Percentiles rank a stretch among this genome's conserved stretches.
These are phyloP conservation scores for Latrodectus geometricus DNA, from an alignment of 1,140 invertebrate species.

Conservation along the genomic window DNA sequence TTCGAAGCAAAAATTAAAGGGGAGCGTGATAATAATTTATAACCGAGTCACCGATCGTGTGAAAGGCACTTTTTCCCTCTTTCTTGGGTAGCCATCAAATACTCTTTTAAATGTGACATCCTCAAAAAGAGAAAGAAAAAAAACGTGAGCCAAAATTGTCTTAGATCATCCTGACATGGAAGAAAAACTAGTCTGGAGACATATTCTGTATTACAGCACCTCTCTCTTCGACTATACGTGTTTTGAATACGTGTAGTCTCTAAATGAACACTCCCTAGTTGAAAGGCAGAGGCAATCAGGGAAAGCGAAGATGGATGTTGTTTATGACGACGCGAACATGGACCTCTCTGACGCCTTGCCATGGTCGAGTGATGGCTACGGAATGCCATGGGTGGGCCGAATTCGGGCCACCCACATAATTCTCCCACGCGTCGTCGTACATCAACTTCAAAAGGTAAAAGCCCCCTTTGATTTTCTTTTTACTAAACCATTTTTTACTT, in stretches of 20 bases:
- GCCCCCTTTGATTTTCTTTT: background rate
- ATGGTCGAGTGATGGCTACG: slow-evolving; percentile 1
- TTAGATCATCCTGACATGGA: background rate
- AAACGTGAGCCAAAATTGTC: background rate
- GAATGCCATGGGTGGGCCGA: slow-evolving; percentile 35
- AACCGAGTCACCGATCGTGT: background rate
- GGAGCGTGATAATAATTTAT: background rate
- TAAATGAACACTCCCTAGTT: slow-evolving; percentile 42
- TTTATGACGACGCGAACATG: slow-evolving; percentile 50
- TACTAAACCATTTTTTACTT: background rate
- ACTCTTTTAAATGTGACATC: background rate
- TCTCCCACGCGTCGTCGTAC: slow-evolving; percentile 45
- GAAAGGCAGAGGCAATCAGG: slow-evolving; percentile 13
- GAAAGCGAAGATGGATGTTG: slow-evolving; percentile 31
- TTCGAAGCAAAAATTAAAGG: background rate
- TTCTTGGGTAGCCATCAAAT: background rate
- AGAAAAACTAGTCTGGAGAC: background rate
- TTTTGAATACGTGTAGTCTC: slow-evolving; percentile 44
- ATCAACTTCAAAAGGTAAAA: background rate
- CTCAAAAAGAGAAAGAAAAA: background rate
- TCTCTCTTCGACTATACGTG: slow-evolving; percentile 16
- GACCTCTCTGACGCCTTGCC: slow-evolving; percentile 26
- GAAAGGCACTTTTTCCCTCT: background rate
- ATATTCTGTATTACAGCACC: background rate
- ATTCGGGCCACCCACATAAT: slow-evolving; percentile 46